phyloP scores from a whole-genome alignment of 2,888 invertebrate genomes.

The Ophioninae sp. region DNA sequence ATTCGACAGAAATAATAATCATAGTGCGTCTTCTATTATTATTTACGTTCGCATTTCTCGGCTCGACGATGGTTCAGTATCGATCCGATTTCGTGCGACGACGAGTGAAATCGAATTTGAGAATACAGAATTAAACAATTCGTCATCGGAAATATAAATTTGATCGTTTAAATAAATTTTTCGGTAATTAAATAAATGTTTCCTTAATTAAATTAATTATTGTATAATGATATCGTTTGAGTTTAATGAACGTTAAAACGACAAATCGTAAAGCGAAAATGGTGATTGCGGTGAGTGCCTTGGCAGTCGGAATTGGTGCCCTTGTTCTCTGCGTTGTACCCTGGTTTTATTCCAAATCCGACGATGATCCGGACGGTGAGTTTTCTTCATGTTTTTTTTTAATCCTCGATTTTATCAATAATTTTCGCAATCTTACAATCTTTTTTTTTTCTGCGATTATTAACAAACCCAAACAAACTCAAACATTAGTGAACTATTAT shows the following conservation, averaged over 20 bases:
- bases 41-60: slow-evolving; percentile 22
- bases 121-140: not conserved
- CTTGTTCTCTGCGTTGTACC: slow-evolving; percentile 61
- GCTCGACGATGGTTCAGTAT: slow-evolving; percentile 9
- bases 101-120: slow-evolving; percentile 6
- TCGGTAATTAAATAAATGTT: too few species aligned
- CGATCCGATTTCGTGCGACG: not conserved
- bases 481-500: too few species aligned
- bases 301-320: slow-evolving; percentile 53
- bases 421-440: too few species aligned
- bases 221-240: slow-evolving; percentile 7
- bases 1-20: too few species aligned
- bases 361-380: slow-evolving; percentile 40
- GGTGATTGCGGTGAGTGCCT: slow-evolving; percentile 48
- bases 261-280: slow-evolving; percentile 50
- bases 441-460: too few species aligned
- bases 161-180: too few species aligned
- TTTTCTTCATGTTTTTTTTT: not conserved
- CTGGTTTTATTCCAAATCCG: slow-evolving; percentile 56
- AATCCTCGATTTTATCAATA: too few species aligned
- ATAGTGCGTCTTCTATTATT: slow-evolving; percentile 16
- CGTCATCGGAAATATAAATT: too few species aligned
- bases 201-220: not conserved
- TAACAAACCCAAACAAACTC: too few species aligned
- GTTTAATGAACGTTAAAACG: slow-evolving; percentile 19